Evolutionary conservation across 2,888 invertebrate species (phyloP), one percentile per base, ranked within the genome.

Genomic region (Andrena haemorrhoa): DNA sequence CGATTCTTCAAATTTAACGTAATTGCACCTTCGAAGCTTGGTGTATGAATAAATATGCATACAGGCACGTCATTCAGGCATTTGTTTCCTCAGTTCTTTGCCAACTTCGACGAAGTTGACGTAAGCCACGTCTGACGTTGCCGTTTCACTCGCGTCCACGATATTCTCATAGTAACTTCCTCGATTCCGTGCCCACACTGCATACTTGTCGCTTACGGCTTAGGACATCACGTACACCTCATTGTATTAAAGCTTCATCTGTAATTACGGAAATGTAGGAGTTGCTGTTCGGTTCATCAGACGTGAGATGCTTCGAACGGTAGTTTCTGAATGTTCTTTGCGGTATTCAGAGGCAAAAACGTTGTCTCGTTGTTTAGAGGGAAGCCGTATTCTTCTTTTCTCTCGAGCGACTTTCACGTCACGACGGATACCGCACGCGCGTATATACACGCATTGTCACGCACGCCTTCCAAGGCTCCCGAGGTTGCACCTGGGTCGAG

Each of bases 401-500:
- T 64, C 47, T 60, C 47, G 63, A 60, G 49, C 79, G 86, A 84
- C 79, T 84, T 80, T 76, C 77, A 72, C 63, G 84, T 76, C 66
- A 75, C 64, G 76, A 61, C 58, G 64, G 53, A 85, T 75, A 66
- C 70, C 79, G 63, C 81, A 80, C 81, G 75, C 74, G 79, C 75
- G 66, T 65, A 41, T 41, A 41, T 41, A 77, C 82, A 60, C 71
- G 83, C 80, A 88, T 86, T 89, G 85, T 88, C 84, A 83, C 88
- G 82, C 83, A 89, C 80, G 89, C 86, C 88, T 87, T 86, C 82
- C 65, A 85, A 77, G 82, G 83, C 74, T 86, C 63, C 78, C 74
- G 79, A 84, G 82, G 79, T 86, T 88, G 88, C 89, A 89, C 87
- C 89, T 89, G 89, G 89, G 84, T 87, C 75, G 71, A 47, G 60